Base-by-base conservation (phyloP, 1,140 invertebrate genomes). In the Choristoneura fumiferana region DNA sequence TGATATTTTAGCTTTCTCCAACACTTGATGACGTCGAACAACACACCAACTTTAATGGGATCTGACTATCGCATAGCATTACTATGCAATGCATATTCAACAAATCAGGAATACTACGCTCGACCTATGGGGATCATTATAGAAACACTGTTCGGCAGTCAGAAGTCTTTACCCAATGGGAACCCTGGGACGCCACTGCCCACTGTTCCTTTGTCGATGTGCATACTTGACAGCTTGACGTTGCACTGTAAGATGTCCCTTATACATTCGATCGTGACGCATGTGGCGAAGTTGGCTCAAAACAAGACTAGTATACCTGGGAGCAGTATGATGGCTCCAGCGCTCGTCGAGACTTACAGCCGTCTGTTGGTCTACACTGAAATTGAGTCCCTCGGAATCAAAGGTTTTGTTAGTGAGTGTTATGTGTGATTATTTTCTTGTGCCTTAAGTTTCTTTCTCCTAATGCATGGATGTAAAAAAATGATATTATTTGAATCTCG, bases 191-290 rank as follows among this genome's bases (percentile, higher is more conserved):
- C 89, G 9, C 84, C 82, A 1, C 64, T 89, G 15, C 94, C 95
- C 6, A 97, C 94, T 0, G 93, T 95, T 10, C 98, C 98, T 0
- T 88, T 99, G 9, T 95, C 96, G 0, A 98, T 99, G 94, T 95
- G 95, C 18, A 94, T 98, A 13, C 84, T 99, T 1, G 98, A 99
- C 80, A 98, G 97, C n/a, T 84, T 99, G 10, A 98, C 98, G 0
- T 95, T 98, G 8, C 97, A 99, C 84, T 96, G 97, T 0, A 99
- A 99, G 86, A 99, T 99, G 98, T 98, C 96, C 63, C 87, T 99
- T n/a, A 98, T 99, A 57, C 97, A 99, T 59, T 95, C 95, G 49
- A 98, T 98, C 69, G 96, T 97, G 0, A 95, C 95, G 0, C 94
- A 97, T 73, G 94, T 98, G 0, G 95, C 96, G 10, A 97, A 97